These are phyloP conservation scores for Semnornis frantzii DNA, from an alignment of 2,113 vertebrate genomes.

Conservation along the genomic window DNA sequence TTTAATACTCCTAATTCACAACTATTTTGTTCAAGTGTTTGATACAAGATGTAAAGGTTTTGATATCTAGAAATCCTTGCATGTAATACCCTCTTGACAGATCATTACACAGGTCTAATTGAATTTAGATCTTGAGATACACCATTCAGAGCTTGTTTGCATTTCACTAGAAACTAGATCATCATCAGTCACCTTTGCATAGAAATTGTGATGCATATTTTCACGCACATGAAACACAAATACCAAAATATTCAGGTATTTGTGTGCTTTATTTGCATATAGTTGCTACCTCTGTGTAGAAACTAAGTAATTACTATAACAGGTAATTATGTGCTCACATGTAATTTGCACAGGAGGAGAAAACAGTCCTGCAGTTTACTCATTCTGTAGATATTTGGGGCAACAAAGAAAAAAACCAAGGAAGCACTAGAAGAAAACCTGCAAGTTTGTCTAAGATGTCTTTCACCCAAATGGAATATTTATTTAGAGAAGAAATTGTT, in stretches of 20 bases:
- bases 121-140: slow-evolving; percentile 62
- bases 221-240: slow-evolving; percentile 48
- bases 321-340: slow-evolving; percentile 40
- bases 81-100: neutral
- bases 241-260: slow-evolving; percentile 63
- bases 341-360: slow-evolving; percentile 14
- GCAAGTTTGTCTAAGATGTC: neutral
- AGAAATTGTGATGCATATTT: slow-evolving; percentile 50
- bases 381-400: slow-evolving; percentile 23
- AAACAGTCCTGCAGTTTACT: neutral
- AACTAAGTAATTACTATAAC: slow-evolving; percentile 9
- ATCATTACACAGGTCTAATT: slow-evolving; percentile 9
- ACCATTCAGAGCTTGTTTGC: slow-evolving; percentile 35
- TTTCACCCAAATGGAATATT: neutral
- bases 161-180: slow-evolving; percentile 52
- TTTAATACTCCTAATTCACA: slow-evolving; percentile 24
- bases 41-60: slow-evolving; percentile 25
- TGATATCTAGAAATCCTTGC: slow-evolving; percentile 28
- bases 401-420: neutral
- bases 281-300: slow-evolving; percentile 51
- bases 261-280: slow-evolving; percentile 46
- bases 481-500: neutral
- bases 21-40: slow-evolving; percentile 7
- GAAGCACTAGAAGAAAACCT: neutral
- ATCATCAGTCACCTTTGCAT: slow-evolving; percentile 51